Evolutionary conservation across 2,888 invertebrate species (phyloP).

Genomic region (Neria commutata): DNA sequence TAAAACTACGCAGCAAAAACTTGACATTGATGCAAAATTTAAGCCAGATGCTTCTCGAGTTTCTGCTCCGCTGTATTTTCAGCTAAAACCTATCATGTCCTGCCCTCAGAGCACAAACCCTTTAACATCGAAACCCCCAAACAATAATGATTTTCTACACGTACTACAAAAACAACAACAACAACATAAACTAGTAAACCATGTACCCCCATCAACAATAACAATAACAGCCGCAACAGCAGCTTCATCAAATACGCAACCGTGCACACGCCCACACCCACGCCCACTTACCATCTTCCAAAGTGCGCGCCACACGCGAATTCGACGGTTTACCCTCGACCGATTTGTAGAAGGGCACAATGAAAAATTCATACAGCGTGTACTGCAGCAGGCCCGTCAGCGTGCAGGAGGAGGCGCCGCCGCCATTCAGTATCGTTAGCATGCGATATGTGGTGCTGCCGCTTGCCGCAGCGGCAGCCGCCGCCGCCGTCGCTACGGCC

Average conservation of each 20-base stretch:
- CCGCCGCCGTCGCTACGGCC: slow-evolving; percentile 25
- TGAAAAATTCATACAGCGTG: slow-evolving; percentile 89
- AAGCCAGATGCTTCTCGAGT: no score
- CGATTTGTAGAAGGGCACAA: slow-evolving; percentile 87
- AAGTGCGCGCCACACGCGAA: slow-evolving; percentile 78
- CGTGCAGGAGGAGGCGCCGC: slow-evolving; percentile 78
- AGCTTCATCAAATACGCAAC: background rate
- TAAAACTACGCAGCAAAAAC: no score
- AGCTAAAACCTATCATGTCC: background rate
- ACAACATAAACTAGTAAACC: no score
- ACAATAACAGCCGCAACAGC: background rate
- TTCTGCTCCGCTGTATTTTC: no score
- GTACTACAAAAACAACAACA: background rate
- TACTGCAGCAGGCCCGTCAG: slow-evolving; percentile 82
- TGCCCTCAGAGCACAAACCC: background rate
- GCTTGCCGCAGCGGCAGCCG: slow-evolving; percentile 27
- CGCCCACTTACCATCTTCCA: slow-evolving; percentile 79
- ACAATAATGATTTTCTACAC: background rate
- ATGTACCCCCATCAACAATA: background rate
- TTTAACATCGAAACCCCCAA: background rate
- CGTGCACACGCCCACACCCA: no score
- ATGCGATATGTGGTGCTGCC: slow-evolving; percentile 69
- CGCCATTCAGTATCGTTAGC: slow-evolving; percentile 80
- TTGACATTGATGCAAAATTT: no score
- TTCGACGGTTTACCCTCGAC: slow-evolving; percentile 90